phyloP scores from a whole-genome alignment of 1,140 invertebrate species.

The Lordiphosa clarofinis region DNA sequence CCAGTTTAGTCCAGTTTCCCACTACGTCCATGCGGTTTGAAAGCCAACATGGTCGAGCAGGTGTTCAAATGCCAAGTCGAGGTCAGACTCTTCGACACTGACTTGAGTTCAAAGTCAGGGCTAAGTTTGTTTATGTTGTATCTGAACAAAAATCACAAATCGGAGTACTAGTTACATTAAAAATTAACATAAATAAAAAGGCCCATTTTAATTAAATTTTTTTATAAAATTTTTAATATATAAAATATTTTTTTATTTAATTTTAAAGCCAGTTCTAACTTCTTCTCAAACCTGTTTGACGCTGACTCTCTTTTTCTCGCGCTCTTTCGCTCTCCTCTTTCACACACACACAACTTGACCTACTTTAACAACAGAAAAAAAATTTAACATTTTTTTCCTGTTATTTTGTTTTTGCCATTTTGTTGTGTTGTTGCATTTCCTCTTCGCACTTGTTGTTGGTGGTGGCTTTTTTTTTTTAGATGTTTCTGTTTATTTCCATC shows the following conservation, averaged over 20 bases:
- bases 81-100: constrained; percentile 32
- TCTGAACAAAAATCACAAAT: constrained; percentile 1
- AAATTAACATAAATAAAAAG: background rate
- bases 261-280: constrained; percentile 21
- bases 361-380: constrained; percentile 60
- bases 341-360: constrained; percentile 66
- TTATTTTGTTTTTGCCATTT: constrained; percentile 63
- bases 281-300: constrained; percentile 55
- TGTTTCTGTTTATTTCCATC: constrained; percentile 60
- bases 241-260: background rate
- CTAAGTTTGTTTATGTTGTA: constrained; percentile 60
- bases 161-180: background rate
- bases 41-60: constrained; percentile 54
- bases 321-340: constrained; percentile 17
- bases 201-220: background rate
- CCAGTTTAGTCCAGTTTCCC: too few relatives aligned
- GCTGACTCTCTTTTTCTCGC: constrained; percentile 22
- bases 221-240: background rate
- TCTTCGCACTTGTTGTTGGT: constrained; percentile 61
- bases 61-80: constrained; percentile 37
- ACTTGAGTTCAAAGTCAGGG: constrained; percentile 76
- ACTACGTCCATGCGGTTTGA: constrained; percentile 1
- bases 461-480: constrained; percentile 45
- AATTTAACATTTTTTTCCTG: constrained; percentile 77
- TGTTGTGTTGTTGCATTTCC: constrained; percentile 67